Evolutionary conservation across 2,797 vertebrate genomes (phyloP), one percentile per base, ranked within the genome.

Genomic region (Cottoperca gobio): DNA sequence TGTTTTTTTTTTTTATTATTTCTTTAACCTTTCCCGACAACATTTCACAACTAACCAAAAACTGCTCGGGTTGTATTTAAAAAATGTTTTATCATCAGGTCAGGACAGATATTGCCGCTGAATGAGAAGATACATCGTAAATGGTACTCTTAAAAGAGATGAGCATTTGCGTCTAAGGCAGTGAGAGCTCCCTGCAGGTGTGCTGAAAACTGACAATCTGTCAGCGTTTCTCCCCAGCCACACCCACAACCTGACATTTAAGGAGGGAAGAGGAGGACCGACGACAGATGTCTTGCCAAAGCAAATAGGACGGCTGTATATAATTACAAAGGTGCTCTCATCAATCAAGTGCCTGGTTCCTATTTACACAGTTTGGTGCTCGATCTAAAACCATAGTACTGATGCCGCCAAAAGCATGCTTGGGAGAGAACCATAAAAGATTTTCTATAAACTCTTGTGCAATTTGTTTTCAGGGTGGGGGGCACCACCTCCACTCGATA

Each of bases 261-360:
- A 80, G 87, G 8, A 84, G 83, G 71, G 68, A 76, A 80, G 77
- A 87, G 79, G 77, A 85, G 77, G 73, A 2, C 50, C 16, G 81
- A 86, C 73, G 75, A 95, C 86, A 91, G 93, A 94, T 88, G 88
- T 84, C 85, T 81, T 81, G 90, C 92, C 91, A 91, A 93, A 93
- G 88, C 88, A 89, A 92, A 93, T 85, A 85, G 76, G 77, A 89
- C 16, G 78, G 59, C 86, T 89, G 87, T 59, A 81, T 92, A 82
- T 90, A 87, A 93, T 92, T 93, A 93, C 88, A 91, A 90, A 92
- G 91, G 90, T 82, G 85, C 85, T 73, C 82, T 81, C 91, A 90
- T 94, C 89, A 91, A 94, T 94, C 92, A 93, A 78, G 61, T 17
- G 60, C 54, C 75, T 54, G 78, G 88, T 89, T 87, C 76, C 33